These are phyloP conservation scores for Tinea pellionella DNA, from an alignment of 2,888 invertebrate genomes.

Conservation along the genomic window DNA sequence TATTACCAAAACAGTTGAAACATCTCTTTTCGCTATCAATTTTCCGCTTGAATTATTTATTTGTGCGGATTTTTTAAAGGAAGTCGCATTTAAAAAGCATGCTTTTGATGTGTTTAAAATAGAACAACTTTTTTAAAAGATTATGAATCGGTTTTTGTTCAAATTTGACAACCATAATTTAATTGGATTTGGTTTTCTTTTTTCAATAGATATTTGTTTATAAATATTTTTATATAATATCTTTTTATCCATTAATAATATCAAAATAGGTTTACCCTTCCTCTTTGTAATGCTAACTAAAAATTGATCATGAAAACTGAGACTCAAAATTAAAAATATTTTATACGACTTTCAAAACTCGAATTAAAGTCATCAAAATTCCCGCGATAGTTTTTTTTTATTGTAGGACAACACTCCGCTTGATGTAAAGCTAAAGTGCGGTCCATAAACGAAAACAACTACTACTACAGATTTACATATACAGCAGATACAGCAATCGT, in stretches of 20 bases:
- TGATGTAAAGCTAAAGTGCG: too few species aligned
- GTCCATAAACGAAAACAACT: too few species aligned
- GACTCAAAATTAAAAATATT: too few species aligned
- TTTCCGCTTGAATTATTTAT: constrained; percentile 58
- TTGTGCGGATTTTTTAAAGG: constrained; percentile 19
- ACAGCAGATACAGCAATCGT: too few species aligned
- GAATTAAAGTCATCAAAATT: too few species aligned
- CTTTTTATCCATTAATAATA: neutral
- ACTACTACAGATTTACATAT: too few species aligned
- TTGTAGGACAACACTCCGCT: too few species aligned
- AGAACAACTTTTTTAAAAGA: constrained; percentile 37
- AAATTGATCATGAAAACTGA: too few species aligned
- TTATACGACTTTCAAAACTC: too few species aligned
- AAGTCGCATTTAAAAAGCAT: constrained; percentile 7
- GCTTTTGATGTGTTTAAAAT: constrained; percentile 22
- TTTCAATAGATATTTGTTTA: neutral
- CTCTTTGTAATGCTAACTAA: too few species aligned
- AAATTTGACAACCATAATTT: neutral
- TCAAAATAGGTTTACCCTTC: too few species aligned
- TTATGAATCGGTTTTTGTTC: constrained; percentile 22
- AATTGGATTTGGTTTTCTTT: neutral
- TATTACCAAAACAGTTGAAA: constrained; percentile 64
- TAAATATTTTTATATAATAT: neutral
- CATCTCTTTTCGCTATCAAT: constrained; percentile 54
- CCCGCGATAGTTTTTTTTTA: too few species aligned